Evolutionary conservation across 2,888 invertebrate species (phyloP).

Genomic region (Spilosoma lubricipeda): DNA sequence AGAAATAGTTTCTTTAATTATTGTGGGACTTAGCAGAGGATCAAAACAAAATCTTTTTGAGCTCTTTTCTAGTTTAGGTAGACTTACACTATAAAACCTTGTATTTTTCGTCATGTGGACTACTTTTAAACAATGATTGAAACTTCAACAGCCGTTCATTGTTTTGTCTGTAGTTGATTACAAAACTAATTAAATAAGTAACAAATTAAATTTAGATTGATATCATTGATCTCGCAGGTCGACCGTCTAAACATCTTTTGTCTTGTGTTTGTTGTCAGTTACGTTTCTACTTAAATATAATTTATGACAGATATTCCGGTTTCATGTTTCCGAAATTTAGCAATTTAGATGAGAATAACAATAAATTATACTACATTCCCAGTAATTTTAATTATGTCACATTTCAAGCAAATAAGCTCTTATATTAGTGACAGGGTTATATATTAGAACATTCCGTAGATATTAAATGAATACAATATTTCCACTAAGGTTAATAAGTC

Average conservation of each 20-base stretch:
- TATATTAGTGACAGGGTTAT: background rate
- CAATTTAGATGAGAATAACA: background rate
- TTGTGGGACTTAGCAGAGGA: too few species aligned
- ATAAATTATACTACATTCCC: background rate
- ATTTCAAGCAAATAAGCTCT: background rate
- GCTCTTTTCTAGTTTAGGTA: too few species aligned
- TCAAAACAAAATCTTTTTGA: too few species aligned
- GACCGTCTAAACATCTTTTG: background rate
- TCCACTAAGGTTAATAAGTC: background rate
- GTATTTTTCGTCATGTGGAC: too few species aligned
- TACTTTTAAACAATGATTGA: too few species aligned
- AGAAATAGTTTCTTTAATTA: too few species aligned
- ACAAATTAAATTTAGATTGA: background rate
- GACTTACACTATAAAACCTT: too few species aligned
- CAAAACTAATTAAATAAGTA: background rate
- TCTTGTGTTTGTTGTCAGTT: background rate
- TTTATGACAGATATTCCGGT: background rate
- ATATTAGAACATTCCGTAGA: background rate
- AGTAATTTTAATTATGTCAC: background rate
- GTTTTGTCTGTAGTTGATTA: background rate
- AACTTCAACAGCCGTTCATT: too few species aligned
- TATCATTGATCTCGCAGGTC: background rate
- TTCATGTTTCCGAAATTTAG: background rate
- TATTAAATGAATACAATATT: background rate
- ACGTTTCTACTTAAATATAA: constrained; percentile 1